phyloP scores from a whole-genome alignment of 2,113 vertebrate genomes.

The Sander vitreus region DNA sequence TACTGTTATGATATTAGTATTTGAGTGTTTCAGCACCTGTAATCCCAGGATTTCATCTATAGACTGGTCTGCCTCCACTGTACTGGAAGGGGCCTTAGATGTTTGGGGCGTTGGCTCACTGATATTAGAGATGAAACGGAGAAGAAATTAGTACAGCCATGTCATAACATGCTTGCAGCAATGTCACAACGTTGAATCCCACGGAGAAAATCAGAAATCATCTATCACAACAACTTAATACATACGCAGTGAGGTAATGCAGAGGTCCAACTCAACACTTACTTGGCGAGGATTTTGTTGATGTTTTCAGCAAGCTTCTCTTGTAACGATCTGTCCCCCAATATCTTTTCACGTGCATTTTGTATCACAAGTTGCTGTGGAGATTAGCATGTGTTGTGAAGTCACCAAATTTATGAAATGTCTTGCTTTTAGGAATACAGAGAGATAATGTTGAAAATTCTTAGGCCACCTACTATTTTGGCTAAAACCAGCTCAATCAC shows the following conservation, averaged over 20 bases:
- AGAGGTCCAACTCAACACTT: constrained; percentile 26
- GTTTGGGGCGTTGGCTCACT: constrained; percentile 90
- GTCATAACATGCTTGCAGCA: background rate
- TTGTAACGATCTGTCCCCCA: constrained; percentile 94
- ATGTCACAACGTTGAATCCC: background rate
- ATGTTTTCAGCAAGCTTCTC: constrained; percentile 99
- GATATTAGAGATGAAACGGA: constrained; percentile 27
- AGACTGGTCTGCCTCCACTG: constrained; percentile 91
- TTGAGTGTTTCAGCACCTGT: constrained; percentile 84
- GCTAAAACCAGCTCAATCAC: background rate
- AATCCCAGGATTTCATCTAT: constrained; percentile 98
- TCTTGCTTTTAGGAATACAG: background rate
- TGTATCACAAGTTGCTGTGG: constrained; percentile 97
- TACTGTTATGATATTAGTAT: background rate
- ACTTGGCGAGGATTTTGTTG: constrained; percentile 97
- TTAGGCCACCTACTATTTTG: too few relatives aligned
- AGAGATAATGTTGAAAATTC: background rate
- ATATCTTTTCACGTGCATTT: constrained; percentile 97
- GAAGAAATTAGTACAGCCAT: background rate
- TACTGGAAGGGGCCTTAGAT: constrained; percentile 86
- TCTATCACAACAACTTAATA: background rate
- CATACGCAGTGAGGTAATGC: background rate
- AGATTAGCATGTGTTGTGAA: constrained; percentile 45
- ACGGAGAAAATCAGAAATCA: background rate
- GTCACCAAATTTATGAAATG: background rate